Base-by-base conservation (phyloP, 2,113 vertebrate genomes). In the Planiliza haematocheilus region DNA sequence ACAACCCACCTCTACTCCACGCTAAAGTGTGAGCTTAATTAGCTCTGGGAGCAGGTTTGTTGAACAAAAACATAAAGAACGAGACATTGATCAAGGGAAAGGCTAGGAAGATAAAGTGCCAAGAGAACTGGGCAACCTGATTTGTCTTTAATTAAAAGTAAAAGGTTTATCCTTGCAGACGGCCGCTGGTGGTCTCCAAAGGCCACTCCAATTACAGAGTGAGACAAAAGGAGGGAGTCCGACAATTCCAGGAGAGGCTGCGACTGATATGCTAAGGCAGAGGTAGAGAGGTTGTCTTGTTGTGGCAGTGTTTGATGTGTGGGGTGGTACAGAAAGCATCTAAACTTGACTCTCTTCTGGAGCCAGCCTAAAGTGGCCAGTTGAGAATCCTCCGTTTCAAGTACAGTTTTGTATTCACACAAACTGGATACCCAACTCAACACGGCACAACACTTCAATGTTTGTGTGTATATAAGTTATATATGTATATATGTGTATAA, bases 121-220 rank as follows among this genome's bases (percentile, higher is more conserved):
- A 17, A 68, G 70, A 63, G 65, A 79, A 57, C 42, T 36, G 41
- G 43, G 52, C 63, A 72, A 73, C 82, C 65, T 79, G 67, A 77
- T 88, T 83, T 82, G 62, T 81, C 76, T 85, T 91, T 90, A 91
- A 90, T 87, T 89, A 85, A 86, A 86, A 88, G 66, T 74, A 68
- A 89, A 85, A 78, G 82, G 66, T 77, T 88, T 90, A 83, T 87
- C 55, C 73, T 72, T 77, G 52, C 81, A 81, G 67, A 77, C 64
- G 36, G 73, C 69, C 56, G 72, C 50, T 9, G 36, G 67, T 67
- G 30, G 36, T 86, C 81, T 87, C 85, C 43, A 67, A 77, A 81
- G 78, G 71, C 74, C 62, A 66, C 68, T 79, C 52, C 71, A 86
- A 85, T 90, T 84, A 88, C 66, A 37, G 69, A 55, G 37, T 20